Percentiles rank a stretch among this genome's conserved stretches.
Conservation (phyloP, 2,888 invertebrate species). For the Phalangium opilio region DNA sequence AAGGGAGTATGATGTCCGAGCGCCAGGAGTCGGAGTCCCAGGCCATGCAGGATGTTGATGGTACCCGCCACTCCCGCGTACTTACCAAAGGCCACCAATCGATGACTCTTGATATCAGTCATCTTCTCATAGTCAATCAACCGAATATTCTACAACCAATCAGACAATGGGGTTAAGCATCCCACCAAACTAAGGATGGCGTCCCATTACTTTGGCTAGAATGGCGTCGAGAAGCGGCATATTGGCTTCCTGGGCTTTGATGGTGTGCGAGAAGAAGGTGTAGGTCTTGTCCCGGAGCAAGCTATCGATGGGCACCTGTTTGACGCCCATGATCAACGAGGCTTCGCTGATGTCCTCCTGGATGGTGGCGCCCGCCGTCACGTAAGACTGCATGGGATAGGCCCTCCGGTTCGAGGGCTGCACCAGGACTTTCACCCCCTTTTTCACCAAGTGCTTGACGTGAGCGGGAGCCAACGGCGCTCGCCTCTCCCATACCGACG, state of each 20-base stretch:
- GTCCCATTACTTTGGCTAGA: conserved; percentile 65
- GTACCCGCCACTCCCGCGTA: conserved; percentile 97
- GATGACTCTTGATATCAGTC: conserved; percentile 68
- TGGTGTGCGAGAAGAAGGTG: conserved; percentile 97
- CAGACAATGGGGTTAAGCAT: no score
- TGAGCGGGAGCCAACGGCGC: conserved; percentile 88
- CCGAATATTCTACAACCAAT: conserved; percentile 56
- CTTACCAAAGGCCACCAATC: conserved; percentile 96
- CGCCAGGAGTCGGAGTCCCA: conserved; percentile 81
- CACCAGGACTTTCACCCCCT: conserved; percentile 85
- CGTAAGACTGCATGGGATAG: conserved; percentile 87
- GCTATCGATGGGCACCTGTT: conserved; percentile 80
- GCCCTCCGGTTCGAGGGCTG: conserved; percentile 96
- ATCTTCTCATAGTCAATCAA: conserved; percentile 95
- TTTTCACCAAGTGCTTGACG: conserved; percentile 68
- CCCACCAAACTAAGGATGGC: no score
- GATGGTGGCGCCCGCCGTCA: conserved; percentile 78
- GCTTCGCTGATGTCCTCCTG: conserved; percentile 96
- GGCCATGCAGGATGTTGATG: conserved; percentile 94
- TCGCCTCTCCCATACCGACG: conserved; percentile 87
- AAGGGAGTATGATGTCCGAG: conserved; percentile 98
- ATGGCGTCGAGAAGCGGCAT: conserved; percentile 94
- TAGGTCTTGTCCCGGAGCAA: conserved; percentile 93
- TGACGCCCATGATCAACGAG: conserved; percentile 91
- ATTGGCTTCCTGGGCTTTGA: conserved; percentile 95